Evolutionary conservation across 2,797 vertebrate genomes (phyloP), one percentile per base, ranked within the genome.

Genomic region (Aselliscus stoliczkanus): DNA sequence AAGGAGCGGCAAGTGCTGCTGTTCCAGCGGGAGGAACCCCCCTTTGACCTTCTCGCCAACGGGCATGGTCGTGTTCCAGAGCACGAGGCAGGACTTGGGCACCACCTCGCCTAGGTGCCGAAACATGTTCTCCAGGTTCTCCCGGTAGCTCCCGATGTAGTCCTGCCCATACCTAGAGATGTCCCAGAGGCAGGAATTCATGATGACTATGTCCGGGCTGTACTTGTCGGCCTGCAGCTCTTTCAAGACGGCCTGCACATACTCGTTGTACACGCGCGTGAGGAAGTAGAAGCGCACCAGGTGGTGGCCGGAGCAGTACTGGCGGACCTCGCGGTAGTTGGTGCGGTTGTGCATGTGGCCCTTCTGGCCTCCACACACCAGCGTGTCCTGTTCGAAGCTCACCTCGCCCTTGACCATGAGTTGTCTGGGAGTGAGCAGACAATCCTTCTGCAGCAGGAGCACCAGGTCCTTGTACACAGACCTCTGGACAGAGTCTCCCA

Each of bases 151-250:
- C 0, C 20, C 94, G 93, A 37, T n/a, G 97, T 98, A 98, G 0
- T 65, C 42, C 0, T n/a, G 62, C 1, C 95, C 95, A 2, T 99
- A 99, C 96, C 99, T 99, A 76, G 98, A 99, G 84, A 99, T 96
- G 44, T 99, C 99, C 99, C 99, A 99, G 80, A 99, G 88, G 15
- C 99, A 99, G 77, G 99, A 99, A 97, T 99, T 99, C 50, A 99
- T 94, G 70, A 99, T 96, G 86, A 99, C 52, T 5, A 99, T 25
- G 39, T 99, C 99, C 0, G 98, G 97, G 1, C 97, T 98, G 0
- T 56, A 44, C 34, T 96, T 89, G 0, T 98, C 98, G 0, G n/a
- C 15, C 21, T 90, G 95, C 50, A 99, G 98, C 79, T 99, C 98
- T 0, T 98, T 76, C 25, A 99, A 85, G 94, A 99, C 91, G 83